These are phyloP conservation scores for Propithecus coquereli DNA, from an alignment of 2,113 vertebrate genomes.

Conservation along the genomic window DNA sequence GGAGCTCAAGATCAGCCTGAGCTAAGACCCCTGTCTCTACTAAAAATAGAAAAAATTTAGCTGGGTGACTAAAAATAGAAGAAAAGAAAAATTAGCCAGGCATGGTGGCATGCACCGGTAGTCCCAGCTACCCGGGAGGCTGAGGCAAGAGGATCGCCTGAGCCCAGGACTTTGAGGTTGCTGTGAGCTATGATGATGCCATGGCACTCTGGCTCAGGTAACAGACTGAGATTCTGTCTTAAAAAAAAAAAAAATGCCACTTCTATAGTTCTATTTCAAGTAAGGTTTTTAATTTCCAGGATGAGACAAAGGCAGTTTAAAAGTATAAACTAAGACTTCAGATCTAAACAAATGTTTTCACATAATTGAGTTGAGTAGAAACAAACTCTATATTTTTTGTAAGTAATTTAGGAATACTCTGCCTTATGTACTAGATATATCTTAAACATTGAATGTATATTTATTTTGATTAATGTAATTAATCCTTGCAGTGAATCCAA, in stretches of 20 bases:
- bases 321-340: neutral
- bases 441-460: neutral
- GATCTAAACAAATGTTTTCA: constrained; percentile 39
- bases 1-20: too few relatives aligned
- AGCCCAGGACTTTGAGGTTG: too few relatives aligned
- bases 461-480: constrained; percentile 22
- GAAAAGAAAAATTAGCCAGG: too few relatives aligned
- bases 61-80: too few relatives aligned
- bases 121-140: too few relatives aligned
- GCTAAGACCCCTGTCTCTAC: too few relatives aligned
- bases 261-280: constrained; percentile 33
- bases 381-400: neutral
- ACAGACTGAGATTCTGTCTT: too few relatives aligned
- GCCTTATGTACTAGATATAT: neutral
- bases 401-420: neutral
- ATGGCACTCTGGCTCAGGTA: too few relatives aligned
- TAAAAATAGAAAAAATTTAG: too few relatives aligned
- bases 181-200: too few relatives aligned
- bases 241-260: neutral
- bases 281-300: constrained; percentile 42
- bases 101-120: too few relatives aligned
- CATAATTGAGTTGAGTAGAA: neutral
- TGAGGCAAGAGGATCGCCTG: too few relatives aligned
- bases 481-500: neutral
- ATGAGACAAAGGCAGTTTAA: neutral